phyloP scores from a whole-genome alignment of 2,888 invertebrate species.

The Andrena fulva region DNA sequence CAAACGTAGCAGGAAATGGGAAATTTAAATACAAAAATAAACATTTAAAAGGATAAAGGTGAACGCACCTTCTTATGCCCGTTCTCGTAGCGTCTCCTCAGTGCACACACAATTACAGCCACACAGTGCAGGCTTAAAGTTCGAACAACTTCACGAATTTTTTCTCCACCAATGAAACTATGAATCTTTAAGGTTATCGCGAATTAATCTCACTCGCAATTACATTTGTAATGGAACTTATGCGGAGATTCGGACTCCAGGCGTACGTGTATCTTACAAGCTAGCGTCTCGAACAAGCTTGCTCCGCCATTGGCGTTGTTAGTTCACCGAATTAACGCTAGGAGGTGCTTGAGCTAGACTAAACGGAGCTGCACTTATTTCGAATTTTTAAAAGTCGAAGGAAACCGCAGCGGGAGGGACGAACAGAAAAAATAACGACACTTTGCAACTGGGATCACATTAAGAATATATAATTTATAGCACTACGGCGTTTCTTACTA shows the following conservation, averaged over 20 bases:
- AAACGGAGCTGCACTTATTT: neutral
- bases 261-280: neutral
- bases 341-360: neutral
- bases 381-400: conserved; percentile 5
- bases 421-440: neutral
- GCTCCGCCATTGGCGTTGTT: conserved; percentile 47
- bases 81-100: conserved; percentile 53
- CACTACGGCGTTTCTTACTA: neutral
- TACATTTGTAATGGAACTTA: conserved; percentile 35
- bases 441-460: neutral
- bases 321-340: neutral
- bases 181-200: conserved; percentile 5
- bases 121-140: neutral
- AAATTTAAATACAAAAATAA: conserved; percentile 39
- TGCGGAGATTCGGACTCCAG: neutral
- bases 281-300: conserved; percentile 40
- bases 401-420: too few species aligned
- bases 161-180: conserved; percentile 21
- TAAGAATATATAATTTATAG: neutral
- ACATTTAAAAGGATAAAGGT: conserved; percentile 44
- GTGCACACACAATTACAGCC: conserved; percentile 27
- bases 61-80: conserved; percentile 50
- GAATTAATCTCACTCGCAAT: conserved; percentile 25
- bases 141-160: neutral
- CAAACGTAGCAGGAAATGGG: neutral